These are phyloP conservation scores for Trachymyrmex septentrionalis DNA, from an alignment of 1,140 invertebrate species.

Conservation along the genomic window DNA sequence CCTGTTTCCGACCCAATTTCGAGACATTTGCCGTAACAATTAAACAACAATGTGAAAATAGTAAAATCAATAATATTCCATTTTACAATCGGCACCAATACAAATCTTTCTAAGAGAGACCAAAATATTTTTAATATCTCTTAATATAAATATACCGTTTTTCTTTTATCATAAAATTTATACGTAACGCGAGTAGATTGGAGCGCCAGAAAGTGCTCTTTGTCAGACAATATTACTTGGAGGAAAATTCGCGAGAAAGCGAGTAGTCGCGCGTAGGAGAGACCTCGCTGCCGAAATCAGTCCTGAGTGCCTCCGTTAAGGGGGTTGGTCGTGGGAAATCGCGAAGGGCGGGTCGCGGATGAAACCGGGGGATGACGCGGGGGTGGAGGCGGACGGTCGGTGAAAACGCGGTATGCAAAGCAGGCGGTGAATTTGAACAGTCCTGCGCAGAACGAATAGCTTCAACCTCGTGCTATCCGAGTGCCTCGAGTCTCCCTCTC, in stretches of 20 bases:
- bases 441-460: slow-evolving; percentile 83
- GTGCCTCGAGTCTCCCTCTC: slow-evolving; percentile 60
- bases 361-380: slow-evolving; percentile 57
- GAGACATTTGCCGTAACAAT: background rate
- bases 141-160: background rate
- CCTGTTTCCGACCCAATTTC: background rate
- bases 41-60: background rate
- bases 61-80: background rate
- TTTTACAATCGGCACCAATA: background rate
- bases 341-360: slow-evolving; percentile 75
- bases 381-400: slow-evolving; percentile 73
- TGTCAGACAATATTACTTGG: slow-evolving; percentile 30
- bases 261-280: background rate
- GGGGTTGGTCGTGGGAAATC: slow-evolving; percentile 77
- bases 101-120: background rate
- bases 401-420: slow-evolving; percentile 83
- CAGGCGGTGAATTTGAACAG: slow-evolving; percentile 84
- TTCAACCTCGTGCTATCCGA: slow-evolving; percentile 78
- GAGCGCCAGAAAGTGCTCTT: background rate
- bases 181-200: background rate
- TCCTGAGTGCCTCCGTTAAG: slow-evolving; percentile 43
- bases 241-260: slow-evolving; percentile 39
- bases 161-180: background rate
- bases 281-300: slow-evolving; percentile 60
- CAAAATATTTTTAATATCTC: background rate